Percentiles rank a stretch among this genome's conserved stretches.
Evolutionary conservation across 2,888 invertebrate genomes (phyloP).

Genomic region (Chironomus tentans): DNA sequence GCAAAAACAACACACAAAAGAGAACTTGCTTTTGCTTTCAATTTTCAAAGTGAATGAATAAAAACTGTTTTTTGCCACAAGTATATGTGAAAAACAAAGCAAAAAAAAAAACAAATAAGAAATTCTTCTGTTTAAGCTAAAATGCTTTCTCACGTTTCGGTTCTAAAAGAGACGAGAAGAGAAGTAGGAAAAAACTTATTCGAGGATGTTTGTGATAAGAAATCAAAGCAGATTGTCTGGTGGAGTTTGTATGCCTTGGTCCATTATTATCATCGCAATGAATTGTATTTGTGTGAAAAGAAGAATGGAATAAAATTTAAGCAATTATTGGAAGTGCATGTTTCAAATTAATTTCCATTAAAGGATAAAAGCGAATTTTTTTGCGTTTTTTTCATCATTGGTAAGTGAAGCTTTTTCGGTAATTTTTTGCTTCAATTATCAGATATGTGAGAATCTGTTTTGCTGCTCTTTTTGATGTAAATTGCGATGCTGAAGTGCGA

Average conservation of each 20-base stretch:
- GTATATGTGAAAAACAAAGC: no score
- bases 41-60: neutral
- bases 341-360: no score
- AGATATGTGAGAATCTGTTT: no score
- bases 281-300: no score
- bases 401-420: no score
- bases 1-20: slow-evolving; percentile 2
- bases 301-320: no score
- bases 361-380: no score
- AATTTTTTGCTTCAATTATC: no score
- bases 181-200: neutral
- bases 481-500: no score
- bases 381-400: no score
- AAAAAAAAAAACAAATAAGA: neutral
- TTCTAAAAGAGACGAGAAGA: neutral
- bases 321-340: no score
- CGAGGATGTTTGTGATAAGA: neutral
- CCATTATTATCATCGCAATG: neutral
- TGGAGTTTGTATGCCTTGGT: neutral
- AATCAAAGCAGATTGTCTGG: neutral
- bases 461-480: no score
- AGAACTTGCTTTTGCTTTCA: slow-evolving; percentile 10
- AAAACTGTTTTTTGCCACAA: neutral
- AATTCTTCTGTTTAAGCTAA: neutral
- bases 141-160: slow-evolving; percentile 14